Conservation (phyloP, 2,797 vertebrate species). For the Lates japonicus region DNA sequence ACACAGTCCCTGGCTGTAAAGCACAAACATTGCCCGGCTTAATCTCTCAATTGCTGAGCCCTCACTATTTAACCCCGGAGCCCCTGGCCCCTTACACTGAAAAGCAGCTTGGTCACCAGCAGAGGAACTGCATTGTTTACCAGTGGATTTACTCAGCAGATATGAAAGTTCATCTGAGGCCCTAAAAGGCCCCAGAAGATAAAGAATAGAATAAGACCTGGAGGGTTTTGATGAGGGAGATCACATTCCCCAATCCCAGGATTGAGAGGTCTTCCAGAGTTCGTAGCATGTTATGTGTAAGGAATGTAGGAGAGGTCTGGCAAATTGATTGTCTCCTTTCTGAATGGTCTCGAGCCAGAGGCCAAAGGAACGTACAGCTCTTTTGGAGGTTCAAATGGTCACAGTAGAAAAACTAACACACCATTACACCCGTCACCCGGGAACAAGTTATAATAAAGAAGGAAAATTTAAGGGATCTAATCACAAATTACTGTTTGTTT, state of each 20-base stretch:
- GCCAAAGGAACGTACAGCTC: conserved; percentile 40
- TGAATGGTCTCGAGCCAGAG: conserved; percentile 46
- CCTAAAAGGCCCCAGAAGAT: conserved; percentile 78
- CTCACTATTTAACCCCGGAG: conserved; percentile 78
- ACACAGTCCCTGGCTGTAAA: conserved; percentile 77
- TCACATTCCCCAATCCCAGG: conserved; percentile 86
- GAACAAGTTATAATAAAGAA: background rate
- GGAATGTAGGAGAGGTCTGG: conserved; percentile 80
- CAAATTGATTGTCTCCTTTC: conserved; percentile 81
- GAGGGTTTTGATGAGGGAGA: conserved; percentile 86
- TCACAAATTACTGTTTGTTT: conserved; percentile 8
- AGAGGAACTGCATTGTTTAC: conserved; percentile 87
- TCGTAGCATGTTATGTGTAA: conserved; percentile 82
- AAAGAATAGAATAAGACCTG: conserved; percentile 80
- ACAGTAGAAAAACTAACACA: conserved; percentile 29
- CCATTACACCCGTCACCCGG: conserved; percentile 31
- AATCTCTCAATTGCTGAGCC: conserved; percentile 88
- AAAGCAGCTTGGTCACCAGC: conserved; percentile 83
- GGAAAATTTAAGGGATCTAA: conserved; percentile 17
- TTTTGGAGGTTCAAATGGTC: conserved; percentile 40
- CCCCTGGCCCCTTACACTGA: conserved; percentile 76
- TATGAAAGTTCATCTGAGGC: conserved; percentile 82
- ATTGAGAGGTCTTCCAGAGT: conserved; percentile 85
- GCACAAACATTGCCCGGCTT: conserved; percentile 81
- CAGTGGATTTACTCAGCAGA: conserved; percentile 83